Conservation (phyloP, 2,113 vertebrate genomes). For the Poicephalus meyeri region DNA sequence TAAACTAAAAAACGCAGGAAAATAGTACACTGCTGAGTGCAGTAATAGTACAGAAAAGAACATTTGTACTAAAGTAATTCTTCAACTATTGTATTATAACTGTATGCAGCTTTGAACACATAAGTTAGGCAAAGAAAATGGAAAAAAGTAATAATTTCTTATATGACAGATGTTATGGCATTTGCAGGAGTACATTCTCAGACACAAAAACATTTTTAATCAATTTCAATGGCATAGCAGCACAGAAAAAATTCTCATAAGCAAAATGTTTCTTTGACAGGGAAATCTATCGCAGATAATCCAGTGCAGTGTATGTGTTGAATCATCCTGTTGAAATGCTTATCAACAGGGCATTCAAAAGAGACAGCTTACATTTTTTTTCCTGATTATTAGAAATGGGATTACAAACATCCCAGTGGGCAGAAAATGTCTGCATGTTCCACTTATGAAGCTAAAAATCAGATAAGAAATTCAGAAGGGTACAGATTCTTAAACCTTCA, state of each 20-base stretch:
- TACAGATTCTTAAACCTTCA: neutral
- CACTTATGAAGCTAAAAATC: neutral
- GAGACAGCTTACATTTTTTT: neutral
- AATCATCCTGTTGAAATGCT: neutral
- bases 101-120: neutral
- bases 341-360: neutral
- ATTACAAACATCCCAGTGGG: slow-evolving; percentile 19
- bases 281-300: neutral
- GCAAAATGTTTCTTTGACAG: neutral
- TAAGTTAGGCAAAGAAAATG: neutral
- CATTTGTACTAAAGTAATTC: neutral
- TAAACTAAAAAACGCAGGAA: neutral
- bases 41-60: neutral
- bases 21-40: neutral
- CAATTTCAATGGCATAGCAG: neutral
- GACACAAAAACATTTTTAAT: neutral
- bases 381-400: neutral
- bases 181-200: neutral
- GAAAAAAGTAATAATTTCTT: neutral
- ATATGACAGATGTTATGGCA: neutral
- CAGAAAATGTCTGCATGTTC: neutral
- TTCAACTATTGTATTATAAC: neutral
- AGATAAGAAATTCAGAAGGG: slow-evolving; percentile 25
- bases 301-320: neutral
- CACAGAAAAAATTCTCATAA: neutral